Base-by-base conservation (phyloP, 2,113 vertebrate species). In the Tetrax tetrax region DNA sequence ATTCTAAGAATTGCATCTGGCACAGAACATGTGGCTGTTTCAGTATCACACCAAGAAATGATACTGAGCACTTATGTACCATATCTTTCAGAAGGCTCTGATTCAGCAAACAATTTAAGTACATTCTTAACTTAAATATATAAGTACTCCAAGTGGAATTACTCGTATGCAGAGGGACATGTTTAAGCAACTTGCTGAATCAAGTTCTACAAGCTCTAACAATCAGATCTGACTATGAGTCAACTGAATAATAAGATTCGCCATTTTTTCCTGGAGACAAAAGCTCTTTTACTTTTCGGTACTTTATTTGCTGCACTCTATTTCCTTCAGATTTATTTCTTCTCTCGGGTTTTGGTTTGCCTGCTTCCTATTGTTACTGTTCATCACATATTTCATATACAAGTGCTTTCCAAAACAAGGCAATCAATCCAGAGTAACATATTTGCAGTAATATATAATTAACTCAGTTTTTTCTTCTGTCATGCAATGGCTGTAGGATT, bases 351-450 rank as follows among this genome's bases (percentile, higher is more conserved):
- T 95, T 95, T 83, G 60, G 51, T 84, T 95, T 95, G 56, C 57
- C 28, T 87, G 48, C 20, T 94, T 95, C 60, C 33, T 87, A 80
- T 88, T 93, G 87, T 78, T 92, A 68, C 70, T 86, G 14, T 95
- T 93, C 88, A 92, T 93, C 71, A 95, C 90, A 78, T 86, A 94
- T 93, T 94, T 95, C 83, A 89, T 65, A 77, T 83, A 86, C 47
- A 88, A 94, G 71, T 86, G 79, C 75, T 94, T 97, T 93, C 59
- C 80, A 94, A 95, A 95, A 93, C 77, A 96, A 87, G 64, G 48
- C 71, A 89, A 96, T 96, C 72, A 95, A 94, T 92, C 71, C 88
- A 88, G 64, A 93, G 71, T 56, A 92, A 92, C 60, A 27, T 88
- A 94, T 92, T 94, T 95, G 60, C 56, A 86, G 76, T 51, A 89